Evolutionary conservation across 2,797 vertebrate species (phyloP).

Genomic region (Fringilla coelebs): DNA sequence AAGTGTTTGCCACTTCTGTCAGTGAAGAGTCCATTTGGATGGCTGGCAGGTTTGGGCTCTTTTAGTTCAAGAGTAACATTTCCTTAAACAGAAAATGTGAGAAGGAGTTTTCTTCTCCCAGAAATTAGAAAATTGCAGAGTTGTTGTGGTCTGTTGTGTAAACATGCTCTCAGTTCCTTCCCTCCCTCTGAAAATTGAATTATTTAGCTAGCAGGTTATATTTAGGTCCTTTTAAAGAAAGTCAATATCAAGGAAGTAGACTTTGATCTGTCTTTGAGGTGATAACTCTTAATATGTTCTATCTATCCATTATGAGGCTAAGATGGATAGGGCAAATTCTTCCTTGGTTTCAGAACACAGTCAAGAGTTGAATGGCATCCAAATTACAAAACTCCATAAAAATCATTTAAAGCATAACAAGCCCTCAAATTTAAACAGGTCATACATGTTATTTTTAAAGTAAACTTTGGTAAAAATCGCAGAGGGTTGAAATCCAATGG

Average conservation of each 20-base stretch:
- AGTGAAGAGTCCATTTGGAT: slow-evolving; percentile 15
- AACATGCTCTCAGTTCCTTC: slow-evolving; percentile 17
- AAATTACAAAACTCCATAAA: slow-evolving; percentile 10
- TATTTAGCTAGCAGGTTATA: slow-evolving; percentile 51
- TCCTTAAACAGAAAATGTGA: slow-evolving; percentile 27
- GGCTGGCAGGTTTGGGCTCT: slow-evolving; percentile 7
- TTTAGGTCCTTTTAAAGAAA: slow-evolving; percentile 68
- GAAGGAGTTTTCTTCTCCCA: neutral
- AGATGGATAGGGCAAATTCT: slow-evolving; percentile 35
- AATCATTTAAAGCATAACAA: neutral
- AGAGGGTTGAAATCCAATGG: neutral
- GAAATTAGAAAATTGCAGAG: neutral
- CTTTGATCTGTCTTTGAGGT: slow-evolving; percentile 60
- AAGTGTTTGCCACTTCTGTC: neutral
- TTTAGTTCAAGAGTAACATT: neutral
- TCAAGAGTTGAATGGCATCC: slow-evolving; percentile 22
- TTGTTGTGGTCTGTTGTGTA: slow-evolving; percentile 27
- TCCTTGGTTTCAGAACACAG: neutral
- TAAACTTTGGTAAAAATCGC: neutral
- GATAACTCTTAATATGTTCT: slow-evolving; percentile 65
- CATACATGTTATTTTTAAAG: neutral
- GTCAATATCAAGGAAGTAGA: slow-evolving; percentile 65
- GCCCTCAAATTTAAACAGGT: neutral
- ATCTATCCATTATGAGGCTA: slow-evolving; percentile 41
- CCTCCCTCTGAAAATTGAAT: slow-evolving; percentile 26